Evolutionary conservation across 2,888 invertebrate genomes (phyloP).

Genomic region (Zele albiditarsus): DNA sequence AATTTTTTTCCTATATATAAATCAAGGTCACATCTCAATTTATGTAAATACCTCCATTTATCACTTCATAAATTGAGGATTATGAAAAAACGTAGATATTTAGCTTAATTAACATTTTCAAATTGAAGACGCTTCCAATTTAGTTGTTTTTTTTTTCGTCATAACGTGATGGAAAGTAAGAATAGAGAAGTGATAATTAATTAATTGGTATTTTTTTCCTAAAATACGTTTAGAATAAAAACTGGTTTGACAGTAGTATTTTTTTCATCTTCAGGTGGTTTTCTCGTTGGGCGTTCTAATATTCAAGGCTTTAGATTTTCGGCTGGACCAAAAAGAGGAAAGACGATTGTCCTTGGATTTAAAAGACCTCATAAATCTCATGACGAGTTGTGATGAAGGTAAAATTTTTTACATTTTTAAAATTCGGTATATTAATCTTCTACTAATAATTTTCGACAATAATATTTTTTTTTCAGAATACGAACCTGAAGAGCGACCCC

Average conservation of each 20-base stretch:
- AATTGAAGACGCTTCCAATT: too few species aligned
- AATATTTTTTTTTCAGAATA: constrained; percentile 55
- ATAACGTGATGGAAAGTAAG: constrained; percentile 9
- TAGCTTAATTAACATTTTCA: too few species aligned
- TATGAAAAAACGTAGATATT: too few species aligned
- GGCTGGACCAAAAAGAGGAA: constrained; percentile 89
- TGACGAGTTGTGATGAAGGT: constrained; percentile 83
- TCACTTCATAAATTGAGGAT: too few species aligned
- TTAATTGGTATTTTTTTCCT: background rate
- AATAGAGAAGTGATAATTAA: background rate
- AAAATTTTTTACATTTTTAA: constrained; percentile 57
- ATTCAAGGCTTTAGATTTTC: constrained; percentile 92
- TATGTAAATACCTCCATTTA: too few species aligned
- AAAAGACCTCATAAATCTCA: constrained; percentile 88
- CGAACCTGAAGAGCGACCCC: constrained; percentile 72
- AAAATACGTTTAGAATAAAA: background rate
- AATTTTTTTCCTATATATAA: too few species aligned
- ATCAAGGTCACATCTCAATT: too few species aligned
- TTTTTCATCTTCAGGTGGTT: constrained; percentile 79
- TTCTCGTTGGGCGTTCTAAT: constrained; percentile 87
- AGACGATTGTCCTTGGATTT: constrained; percentile 88
- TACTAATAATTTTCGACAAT: background rate
- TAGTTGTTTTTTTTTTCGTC: background rate
- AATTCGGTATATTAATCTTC: background rate
- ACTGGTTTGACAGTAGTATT: background rate